These are phyloP conservation scores for Xiphorhynchus elegans DNA, from an alignment of 2,113 vertebrate genomes.

Conservation along the genomic window DNA sequence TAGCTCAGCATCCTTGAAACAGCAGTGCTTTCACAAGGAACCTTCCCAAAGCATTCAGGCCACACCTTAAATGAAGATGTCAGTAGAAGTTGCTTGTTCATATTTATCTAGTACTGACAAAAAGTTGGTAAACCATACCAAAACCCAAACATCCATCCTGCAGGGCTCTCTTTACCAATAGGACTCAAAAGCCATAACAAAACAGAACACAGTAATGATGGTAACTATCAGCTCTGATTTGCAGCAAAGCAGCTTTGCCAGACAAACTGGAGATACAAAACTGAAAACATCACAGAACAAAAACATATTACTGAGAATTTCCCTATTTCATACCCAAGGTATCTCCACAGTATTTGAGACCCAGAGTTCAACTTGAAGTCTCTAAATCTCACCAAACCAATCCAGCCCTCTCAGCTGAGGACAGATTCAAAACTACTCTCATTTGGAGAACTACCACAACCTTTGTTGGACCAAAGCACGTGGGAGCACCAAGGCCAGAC, in stretches of 20 bases:
- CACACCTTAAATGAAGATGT: not conserved
- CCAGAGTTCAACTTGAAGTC: not conserved
- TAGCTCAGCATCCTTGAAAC: not conserved
- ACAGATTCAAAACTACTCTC: not conserved
- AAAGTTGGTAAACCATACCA: not conserved
- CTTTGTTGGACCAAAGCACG: not conserved
- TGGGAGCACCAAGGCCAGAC: not conserved
- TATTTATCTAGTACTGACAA: not conserved
- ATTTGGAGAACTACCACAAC: not conserved
- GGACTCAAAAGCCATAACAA: not conserved
- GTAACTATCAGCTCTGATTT: not conserved
- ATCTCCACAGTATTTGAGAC: not conserved
- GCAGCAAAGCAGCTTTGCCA: not conserved
- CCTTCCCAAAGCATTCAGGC: not conserved
- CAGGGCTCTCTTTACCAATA: not conserved
- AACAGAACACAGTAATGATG: rapidly evolving
- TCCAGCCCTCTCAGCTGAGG: not conserved
- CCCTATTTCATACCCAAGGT: not conserved
- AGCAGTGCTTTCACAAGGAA: not conserved
- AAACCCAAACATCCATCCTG: not conserved
- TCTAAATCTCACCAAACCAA: not conserved
- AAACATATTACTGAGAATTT: not conserved
- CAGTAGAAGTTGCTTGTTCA: not conserved
- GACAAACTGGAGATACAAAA: not conserved
- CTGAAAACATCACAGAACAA: not conserved